A percentile compares a stretch with the other conserved stretches of the same genome.
phyloP scores from a whole-genome alignment of 2,888 invertebrate genomes.

The Hofmannophila pseudospretella region DNA sequence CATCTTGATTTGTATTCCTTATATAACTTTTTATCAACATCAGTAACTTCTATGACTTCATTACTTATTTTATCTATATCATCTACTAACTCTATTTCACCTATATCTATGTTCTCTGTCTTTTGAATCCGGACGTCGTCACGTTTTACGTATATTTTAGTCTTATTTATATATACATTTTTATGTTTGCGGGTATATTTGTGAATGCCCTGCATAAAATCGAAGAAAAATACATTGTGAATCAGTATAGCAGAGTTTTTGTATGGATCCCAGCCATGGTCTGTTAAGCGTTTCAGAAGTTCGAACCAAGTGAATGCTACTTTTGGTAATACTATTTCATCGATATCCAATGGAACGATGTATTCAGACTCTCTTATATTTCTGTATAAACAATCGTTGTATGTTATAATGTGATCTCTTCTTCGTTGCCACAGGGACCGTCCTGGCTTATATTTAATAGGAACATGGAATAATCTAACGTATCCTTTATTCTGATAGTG shows the following conservation, averaged over 20 bases:
- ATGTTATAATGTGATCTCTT: constrained; percentile 84
- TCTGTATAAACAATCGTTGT: constrained; percentile 88
- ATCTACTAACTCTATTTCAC: constrained; percentile 47
- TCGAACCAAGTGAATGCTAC: constrained; percentile 76
- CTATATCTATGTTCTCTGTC: constrained; percentile 35
- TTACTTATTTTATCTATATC: constrained; percentile 38
- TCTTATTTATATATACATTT: constrained; percentile 25
- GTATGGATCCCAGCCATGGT: constrained; percentile 57
- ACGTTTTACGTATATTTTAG: constrained; percentile 55
- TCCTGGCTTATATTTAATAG: constrained; percentile 62
- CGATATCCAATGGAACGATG: constrained; percentile 84
- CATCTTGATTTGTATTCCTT: constrained; percentile 43
- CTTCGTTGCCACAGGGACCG: constrained; percentile 80
- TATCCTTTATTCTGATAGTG: constrained; percentile 73
- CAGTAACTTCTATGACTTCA: constrained; percentile 42
- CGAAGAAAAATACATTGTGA: constrained; percentile 84
- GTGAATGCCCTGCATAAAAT: constrained; percentile 59
- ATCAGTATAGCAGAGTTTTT: constrained; percentile 80
- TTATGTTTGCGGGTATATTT: constrained; percentile 32
- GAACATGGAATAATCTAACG: constrained; percentile 70
- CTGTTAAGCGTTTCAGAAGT: constrained; percentile 68
- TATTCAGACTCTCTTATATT: constrained; percentile 81
- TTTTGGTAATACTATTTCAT: constrained; percentile 85
- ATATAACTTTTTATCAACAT: constrained; percentile 25
- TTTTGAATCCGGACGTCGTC: constrained; percentile 59